Evolutionary conservation across 2,797 vertebrate genomes (phyloP).

Genomic region (Hephaestus fuliginosus): DNA sequence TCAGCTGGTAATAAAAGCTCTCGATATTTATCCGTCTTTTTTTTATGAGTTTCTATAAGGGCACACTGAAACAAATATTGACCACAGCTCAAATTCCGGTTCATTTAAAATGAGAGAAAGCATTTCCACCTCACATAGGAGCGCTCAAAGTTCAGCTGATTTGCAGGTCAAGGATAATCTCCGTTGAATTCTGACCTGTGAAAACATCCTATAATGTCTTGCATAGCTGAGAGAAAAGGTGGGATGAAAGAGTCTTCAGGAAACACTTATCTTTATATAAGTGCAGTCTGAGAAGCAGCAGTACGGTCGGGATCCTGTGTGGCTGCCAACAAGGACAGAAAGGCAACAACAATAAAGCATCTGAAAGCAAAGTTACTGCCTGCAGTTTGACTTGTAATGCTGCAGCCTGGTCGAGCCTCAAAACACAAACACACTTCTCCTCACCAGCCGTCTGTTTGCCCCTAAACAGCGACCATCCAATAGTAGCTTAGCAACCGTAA

Average conservation of each 20-base stretch:
- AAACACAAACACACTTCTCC: background rate
- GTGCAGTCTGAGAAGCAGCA: background rate
- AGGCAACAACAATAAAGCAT: background rate
- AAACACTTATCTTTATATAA: slow-evolving; percentile 17
- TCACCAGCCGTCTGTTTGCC: background rate
- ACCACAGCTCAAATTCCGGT: background rate
- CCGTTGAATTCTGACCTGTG: background rate
- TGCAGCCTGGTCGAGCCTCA: background rate
- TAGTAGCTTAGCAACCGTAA: background rate
- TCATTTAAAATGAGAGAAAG: background rate
- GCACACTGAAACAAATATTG: background rate
- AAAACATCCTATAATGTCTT: background rate
- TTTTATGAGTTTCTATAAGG: slow-evolving; percentile 19
- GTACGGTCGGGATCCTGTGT: background rate
- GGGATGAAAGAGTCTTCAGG: background rate
- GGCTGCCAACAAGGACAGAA: background rate
- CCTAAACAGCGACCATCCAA: background rate
- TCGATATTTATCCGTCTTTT: slow-evolving; percentile 27
- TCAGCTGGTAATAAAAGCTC: slow-evolving; percentile 19
- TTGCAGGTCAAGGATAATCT: slow-evolving; percentile 2
- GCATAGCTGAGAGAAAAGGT: background rate
- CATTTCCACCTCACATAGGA: background rate
- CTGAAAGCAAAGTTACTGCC: background rate
- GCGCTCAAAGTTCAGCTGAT: background rate
- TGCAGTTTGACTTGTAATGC: background rate